These are phyloP conservation scores for Pseudonaja textilis DNA, from an alignment of 2,113 vertebrate genomes.

Conservation along the genomic window DNA sequence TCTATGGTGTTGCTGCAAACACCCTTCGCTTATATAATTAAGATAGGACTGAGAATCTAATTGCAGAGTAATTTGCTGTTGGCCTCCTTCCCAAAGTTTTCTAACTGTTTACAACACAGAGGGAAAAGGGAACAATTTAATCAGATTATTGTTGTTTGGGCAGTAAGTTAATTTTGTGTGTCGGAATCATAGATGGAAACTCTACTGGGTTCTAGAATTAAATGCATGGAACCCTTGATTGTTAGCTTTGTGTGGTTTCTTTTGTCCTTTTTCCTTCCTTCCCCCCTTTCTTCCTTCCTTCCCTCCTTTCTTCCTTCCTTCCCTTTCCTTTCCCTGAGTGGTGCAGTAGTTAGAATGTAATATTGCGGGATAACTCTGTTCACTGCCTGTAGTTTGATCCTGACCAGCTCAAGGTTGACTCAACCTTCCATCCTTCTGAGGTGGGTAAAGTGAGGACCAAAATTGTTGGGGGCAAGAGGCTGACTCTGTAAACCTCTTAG, in stretches of 20 bases:
- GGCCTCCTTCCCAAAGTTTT: conserved; percentile 52
- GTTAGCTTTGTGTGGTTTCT: not conserved
- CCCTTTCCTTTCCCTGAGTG: too few relatives aligned
- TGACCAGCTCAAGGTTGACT: too few relatives aligned
- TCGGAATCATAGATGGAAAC: not conserved
- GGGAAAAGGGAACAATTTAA: conserved; percentile 33
- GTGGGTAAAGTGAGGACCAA: too few relatives aligned
- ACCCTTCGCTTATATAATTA: conserved; percentile 62
- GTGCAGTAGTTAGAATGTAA: too few relatives aligned
- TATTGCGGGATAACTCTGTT: too few relatives aligned
- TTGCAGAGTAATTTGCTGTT: conserved; percentile 61
- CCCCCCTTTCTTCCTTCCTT: not conserved
- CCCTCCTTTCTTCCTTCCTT: not conserved
- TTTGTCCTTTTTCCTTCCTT: not conserved
- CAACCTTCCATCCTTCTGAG: too few relatives aligned
- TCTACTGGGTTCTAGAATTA: not conserved
- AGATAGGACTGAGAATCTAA: conserved; percentile 66
- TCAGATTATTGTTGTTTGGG: not conserved
- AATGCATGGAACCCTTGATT: not conserved
- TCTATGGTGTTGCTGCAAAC: conserved; percentile 14
- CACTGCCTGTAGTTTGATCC: too few relatives aligned
- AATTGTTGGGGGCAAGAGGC: too few relatives aligned
- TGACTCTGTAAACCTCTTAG: too few relatives aligned
- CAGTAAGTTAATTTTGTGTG: conserved; percentile 9
- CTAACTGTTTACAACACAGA: conserved; percentile 4